These are phyloP conservation scores for Sclerurus mexicanus DNA, from an alignment of 2,113 vertebrate species.

Conservation along the genomic window DNA sequence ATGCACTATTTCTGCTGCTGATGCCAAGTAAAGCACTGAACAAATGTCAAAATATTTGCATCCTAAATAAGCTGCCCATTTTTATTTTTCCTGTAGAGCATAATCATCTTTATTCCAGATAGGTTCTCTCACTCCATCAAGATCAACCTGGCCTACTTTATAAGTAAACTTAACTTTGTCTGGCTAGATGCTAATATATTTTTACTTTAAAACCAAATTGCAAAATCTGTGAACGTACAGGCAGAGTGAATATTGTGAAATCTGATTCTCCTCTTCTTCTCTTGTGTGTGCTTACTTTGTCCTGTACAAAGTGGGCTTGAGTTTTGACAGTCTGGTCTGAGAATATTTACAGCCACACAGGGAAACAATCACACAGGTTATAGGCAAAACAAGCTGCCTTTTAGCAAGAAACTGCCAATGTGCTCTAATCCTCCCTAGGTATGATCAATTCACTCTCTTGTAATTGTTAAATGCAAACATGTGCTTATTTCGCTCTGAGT, in stretches of 20 bases:
- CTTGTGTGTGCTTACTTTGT: neutral
- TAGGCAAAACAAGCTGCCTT: neutral
- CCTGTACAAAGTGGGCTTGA: neutral
- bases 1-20: neutral
- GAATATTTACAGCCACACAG: neutral
- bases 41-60: conserved; percentile 52
- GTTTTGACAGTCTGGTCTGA: neutral
- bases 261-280: neutral
- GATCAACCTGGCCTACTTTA: conserved; percentile 36
- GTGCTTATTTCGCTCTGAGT: neutral
- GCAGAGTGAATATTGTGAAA: neutral
- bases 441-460: neutral
- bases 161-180: neutral
- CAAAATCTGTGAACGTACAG: neutral
- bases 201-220: neutral
- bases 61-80: conserved; percentile 31
- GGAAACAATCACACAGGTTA: neutral
- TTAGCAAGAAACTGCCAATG: neutral
- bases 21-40: conserved; percentile 3
- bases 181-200: neutral
- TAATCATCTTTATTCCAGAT: conserved; percentile 33
- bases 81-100: neutral
- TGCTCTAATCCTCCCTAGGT: neutral
- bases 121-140: conserved; percentile 35
- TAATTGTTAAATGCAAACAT: neutral